Conservation (phyloP, 2,888 invertebrate species). For the Lordiphosa andalusiaca region DNA sequence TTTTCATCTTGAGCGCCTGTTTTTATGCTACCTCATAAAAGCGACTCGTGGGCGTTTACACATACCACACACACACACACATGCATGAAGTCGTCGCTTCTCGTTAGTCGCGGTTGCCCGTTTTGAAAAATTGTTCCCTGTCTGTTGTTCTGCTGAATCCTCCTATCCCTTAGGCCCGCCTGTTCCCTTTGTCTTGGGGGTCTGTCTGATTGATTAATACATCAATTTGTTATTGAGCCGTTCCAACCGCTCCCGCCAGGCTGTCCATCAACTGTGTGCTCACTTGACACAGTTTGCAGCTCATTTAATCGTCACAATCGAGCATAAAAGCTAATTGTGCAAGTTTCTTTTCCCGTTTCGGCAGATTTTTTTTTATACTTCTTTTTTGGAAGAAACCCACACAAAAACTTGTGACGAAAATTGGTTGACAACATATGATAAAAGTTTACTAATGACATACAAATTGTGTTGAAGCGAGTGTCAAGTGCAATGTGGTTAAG, state of each 20-base stretch:
- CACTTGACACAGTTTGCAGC: constrained; percentile 71
- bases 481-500: constrained; percentile 4
- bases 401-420: constrained; percentile 30
- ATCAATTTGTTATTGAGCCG: constrained; percentile 73
- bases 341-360: constrained; percentile 37
- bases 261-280: constrained; percentile 11
- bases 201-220: constrained; percentile 69
- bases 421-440: constrained; percentile 49
- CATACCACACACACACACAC: constrained; percentile 37
- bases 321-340: constrained; percentile 72
- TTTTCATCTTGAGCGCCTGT: constrained; percentile 63
- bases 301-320: constrained; percentile 71
- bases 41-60: constrained; percentile 56
- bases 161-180: constrained; percentile 18
- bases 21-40: constrained; percentile 69
- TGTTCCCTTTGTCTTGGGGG: constrained; percentile 23
- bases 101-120: constrained; percentile 41
- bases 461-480: not conserved
- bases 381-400: constrained; percentile 1
- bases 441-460: constrained; percentile 54
- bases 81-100: not conserved
- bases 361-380: not conserved
- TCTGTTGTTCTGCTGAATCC: constrained; percentile 15
- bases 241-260: constrained; percentile 8
- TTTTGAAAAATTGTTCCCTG: constrained; percentile 40